Percentiles rank a stretch among this genome's conserved stretches.
Evolutionary conservation across 2,888 invertebrate genomes (phyloP).

Genomic region (Anticlea derivata): DNA sequence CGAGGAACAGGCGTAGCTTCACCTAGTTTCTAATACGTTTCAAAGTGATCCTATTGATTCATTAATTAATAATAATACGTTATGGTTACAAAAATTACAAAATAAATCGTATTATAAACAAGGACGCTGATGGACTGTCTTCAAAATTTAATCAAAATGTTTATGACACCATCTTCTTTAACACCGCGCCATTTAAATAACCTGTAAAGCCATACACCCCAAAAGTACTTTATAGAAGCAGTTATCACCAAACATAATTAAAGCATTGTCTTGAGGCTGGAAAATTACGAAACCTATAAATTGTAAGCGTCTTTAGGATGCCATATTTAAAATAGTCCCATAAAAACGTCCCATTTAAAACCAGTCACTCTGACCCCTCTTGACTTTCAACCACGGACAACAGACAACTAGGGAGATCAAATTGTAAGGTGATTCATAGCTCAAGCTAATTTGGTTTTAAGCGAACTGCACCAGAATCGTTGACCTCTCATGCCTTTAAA

Average conservation of each 20-base stretch:
- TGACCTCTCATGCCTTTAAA: constrained; percentile 17
- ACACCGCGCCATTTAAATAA: constrained; percentile 49
- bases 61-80: too few species aligned
- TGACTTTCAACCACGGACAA: constrained; percentile 1
- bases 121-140: background rate
- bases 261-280: constrained; percentile 71
- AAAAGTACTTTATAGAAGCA: constrained; percentile 66
- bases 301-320: constrained; percentile 65
- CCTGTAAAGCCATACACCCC: constrained; percentile 54
- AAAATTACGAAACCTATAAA: constrained; percentile 76
- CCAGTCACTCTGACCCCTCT: constrained; percentile 40
- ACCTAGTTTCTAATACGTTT: too few species aligned
- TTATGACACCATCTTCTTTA: constrained; percentile 36
- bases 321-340: constrained; percentile 78
- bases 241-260: constrained; percentile 79
- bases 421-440: background rate
- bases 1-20: too few species aligned
- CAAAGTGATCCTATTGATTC: too few species aligned
- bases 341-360: constrained; percentile 67
- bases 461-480: constrained; percentile 36
- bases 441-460: constrained; percentile 6
- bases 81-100: too few species aligned
- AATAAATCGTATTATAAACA: too few species aligned
- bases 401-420: background rate
- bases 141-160: constrained; percentile 29